phyloP scores from a whole-genome alignment of 2,888 invertebrate genomes.

The Leucoptera coffeella region DNA sequence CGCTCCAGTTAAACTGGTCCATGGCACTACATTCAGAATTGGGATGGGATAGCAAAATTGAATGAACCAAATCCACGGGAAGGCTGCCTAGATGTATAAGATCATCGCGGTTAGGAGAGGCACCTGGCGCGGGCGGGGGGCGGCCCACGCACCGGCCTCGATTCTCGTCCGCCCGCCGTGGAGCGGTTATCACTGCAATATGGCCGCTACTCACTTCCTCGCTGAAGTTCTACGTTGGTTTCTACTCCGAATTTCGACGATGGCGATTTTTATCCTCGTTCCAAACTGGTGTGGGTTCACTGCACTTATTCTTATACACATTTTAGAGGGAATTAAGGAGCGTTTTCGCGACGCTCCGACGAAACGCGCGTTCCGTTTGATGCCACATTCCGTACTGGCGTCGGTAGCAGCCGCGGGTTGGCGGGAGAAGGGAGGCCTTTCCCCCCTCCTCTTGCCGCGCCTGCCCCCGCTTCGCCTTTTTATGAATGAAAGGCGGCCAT shows the following conservation, averaged over 20 bases:
- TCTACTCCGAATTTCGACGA: slow-evolving; percentile 52
- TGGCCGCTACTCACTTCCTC: slow-evolving; percentile 55
- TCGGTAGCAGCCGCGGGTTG: slow-evolving; percentile 43
- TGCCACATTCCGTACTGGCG: slow-evolving; percentile 53
- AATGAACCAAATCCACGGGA: slow-evolving; percentile 54
- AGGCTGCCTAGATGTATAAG: slow-evolving; percentile 30
- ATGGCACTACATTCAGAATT: too few relatives aligned
- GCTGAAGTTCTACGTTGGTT: slow-evolving; percentile 54
- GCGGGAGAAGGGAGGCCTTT: slow-evolving; percentile 45
- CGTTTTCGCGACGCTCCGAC: slow-evolving; percentile 54
- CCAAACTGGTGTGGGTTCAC: slow-evolving; percentile 53
- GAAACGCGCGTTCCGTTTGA: slow-evolving; percentile 55
- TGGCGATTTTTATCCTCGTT: slow-evolving; percentile 48
- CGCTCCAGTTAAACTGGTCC: too few relatives aligned
- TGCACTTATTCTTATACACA: slow-evolving; percentile 55
- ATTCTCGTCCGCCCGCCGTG: slow-evolving; percentile 50
- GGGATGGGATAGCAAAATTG: too few relatives aligned
- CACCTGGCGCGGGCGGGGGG: slow-evolving; percentile 50
- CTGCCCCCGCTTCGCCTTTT: slow-evolving; percentile 55
- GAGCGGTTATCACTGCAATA: slow-evolving; percentile 55
- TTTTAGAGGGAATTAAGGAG: slow-evolving; percentile 54
- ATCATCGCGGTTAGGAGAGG: slow-evolving; percentile 59
- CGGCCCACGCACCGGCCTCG: slow-evolving; percentile 56
- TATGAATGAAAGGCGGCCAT: slow-evolving; percentile 69
- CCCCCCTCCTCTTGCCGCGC: slow-evolving; percentile 44